Conservation (phyloP, 2,113 vertebrate species). For the Callipepla squamata region DNA sequence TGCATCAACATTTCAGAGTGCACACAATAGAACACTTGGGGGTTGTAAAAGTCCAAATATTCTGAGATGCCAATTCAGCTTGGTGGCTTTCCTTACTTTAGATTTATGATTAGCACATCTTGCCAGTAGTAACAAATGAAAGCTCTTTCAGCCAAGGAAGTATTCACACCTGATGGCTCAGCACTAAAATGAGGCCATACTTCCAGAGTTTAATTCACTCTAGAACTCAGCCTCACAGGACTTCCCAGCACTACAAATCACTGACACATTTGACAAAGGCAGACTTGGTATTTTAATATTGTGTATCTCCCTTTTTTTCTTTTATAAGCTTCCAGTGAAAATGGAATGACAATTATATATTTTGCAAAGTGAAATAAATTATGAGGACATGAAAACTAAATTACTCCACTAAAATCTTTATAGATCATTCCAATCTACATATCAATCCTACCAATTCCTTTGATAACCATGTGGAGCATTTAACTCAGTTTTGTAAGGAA, state of each 20-base stretch:
- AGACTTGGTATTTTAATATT: background rate
- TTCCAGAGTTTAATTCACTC: background rate
- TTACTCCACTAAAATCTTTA: background rate
- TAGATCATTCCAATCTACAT: background rate
- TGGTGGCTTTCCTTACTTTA: background rate
- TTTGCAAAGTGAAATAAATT: background rate
- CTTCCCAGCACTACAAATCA: background rate
- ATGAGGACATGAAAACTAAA: background rate
- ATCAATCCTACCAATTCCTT: background rate
- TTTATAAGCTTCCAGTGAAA: background rate
- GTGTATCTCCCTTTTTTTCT: background rate
- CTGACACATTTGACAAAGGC: background rate
- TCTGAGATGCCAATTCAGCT: background rate
- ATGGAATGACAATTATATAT: background rate
- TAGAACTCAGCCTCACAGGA: background rate
- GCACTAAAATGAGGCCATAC: background rate
- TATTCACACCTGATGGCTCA: constrained; percentile 19
- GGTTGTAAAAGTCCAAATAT: background rate
- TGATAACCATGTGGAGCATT: background rate
- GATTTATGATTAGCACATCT: background rate
- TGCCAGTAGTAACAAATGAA: background rate
- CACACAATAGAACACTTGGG: background rate
- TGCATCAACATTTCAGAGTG: background rate
- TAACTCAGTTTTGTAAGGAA: background rate
- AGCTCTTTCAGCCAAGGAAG: background rate